Conservation (phyloP, 2,888 invertebrate species). For the Oligia latruncula region DNA sequence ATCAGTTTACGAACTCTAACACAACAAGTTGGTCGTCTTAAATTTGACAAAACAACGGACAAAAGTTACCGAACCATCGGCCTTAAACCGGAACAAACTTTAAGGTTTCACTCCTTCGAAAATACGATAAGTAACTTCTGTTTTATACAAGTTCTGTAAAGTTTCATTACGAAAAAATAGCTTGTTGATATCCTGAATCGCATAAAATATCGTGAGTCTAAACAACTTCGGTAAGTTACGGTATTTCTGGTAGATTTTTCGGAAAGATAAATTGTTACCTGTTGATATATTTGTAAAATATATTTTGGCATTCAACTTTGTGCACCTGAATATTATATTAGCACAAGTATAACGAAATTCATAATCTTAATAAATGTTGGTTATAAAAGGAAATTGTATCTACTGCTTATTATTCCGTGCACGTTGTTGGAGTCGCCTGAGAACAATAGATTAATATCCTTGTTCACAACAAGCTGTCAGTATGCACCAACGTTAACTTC, state of each 20-base stretch:
- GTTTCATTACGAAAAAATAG: slow-evolving; percentile 66
- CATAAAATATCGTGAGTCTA: slow-evolving; percentile 57
- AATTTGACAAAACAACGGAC: slow-evolving; percentile 63
- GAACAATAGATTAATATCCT: slow-evolving; percentile 49
- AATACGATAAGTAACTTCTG: slow-evolving; percentile 62
- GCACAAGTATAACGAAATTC: slow-evolving; percentile 33
- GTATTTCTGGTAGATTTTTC: slow-evolving; percentile 47
- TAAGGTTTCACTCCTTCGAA: slow-evolving; percentile 62
- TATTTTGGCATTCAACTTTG: slow-evolving; percentile 36
- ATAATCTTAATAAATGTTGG: slow-evolving; percentile 50
- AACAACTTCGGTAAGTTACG: slow-evolving; percentile 47
- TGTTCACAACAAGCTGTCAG: slow-evolving; percentile 38
- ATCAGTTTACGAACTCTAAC: slow-evolving; percentile 29
- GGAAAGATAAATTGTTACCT: slow-evolving; percentile 59
- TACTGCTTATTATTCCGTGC: slow-evolving; percentile 47
- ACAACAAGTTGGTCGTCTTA: slow-evolving; percentile 49
- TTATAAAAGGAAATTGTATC: slow-evolving; percentile 46
- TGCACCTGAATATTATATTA: slow-evolving; percentile 45
- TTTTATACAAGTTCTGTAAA: slow-evolving; percentile 65
- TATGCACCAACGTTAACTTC: slow-evolving; percentile 43
- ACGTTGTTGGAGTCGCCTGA: slow-evolving; percentile 31
- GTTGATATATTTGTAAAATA: slow-evolving; percentile 60
- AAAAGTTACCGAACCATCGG: slow-evolving; percentile 62
- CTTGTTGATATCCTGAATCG: slow-evolving; percentile 62
- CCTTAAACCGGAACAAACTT: slow-evolving; percentile 63